A percentile compares a stretch with the other conserved stretches of the same genome.
phyloP scores from a whole-genome alignment of 2,797 vertebrate species.

The Crenichthys baileyi region DNA sequence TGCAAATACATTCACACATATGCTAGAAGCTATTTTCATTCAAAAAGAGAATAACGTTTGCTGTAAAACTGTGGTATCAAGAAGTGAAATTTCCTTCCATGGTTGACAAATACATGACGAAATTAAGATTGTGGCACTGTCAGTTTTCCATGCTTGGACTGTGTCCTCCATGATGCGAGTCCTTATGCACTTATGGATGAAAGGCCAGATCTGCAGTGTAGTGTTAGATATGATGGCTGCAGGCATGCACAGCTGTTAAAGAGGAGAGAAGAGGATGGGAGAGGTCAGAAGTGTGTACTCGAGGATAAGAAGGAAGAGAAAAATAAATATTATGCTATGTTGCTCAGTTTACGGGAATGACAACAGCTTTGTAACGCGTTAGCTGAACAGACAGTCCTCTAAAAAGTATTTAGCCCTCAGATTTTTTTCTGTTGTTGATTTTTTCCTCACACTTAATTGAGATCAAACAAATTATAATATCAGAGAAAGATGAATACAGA shows the following conservation, averaged over 20 bases:
- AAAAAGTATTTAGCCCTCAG: too few relatives aligned
- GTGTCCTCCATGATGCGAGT: conserved; percentile 56
- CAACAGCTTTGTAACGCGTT: not conserved
- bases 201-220: conserved; percentile 62
- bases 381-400: too few relatives aligned
- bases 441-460: not conserved
- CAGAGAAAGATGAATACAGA: not conserved
- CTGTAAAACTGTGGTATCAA: not conserved
- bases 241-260: conserved; percentile 78
- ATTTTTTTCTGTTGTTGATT: not conserved
- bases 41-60: not conserved
- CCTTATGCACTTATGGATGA: conserved; percentile 72
- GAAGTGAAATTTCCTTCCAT: not conserved
- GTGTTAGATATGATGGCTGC: conserved; percentile 51
- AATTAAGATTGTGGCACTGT: not conserved
- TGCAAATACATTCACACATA: not conserved
- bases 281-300: not conserved
- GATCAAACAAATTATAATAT: not conserved
- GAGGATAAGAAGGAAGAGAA: not conserved
- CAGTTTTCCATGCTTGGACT: conserved; percentile 21
- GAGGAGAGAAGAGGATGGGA: conserved; percentile 23
- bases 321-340: not conserved
- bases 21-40: not conserved
- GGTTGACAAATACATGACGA: conserved; percentile 9
- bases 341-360: not conserved